Conservation (phyloP, 2,888 invertebrate species). For the Idaea aversata region DNA sequence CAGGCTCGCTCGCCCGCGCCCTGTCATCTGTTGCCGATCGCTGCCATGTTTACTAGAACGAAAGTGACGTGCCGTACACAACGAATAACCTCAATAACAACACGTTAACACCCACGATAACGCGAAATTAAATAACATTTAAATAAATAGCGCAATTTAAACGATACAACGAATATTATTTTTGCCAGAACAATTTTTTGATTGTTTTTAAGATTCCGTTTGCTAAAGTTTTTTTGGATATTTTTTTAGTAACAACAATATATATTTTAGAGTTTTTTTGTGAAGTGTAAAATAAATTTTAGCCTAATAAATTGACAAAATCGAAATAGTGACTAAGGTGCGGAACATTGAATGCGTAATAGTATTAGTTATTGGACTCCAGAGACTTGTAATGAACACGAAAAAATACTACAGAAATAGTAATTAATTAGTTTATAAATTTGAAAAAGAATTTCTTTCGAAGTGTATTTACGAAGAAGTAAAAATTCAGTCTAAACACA, state of each 20-base stretch:
- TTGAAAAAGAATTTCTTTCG: background rate
- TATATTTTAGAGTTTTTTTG: slow-evolving; percentile 24
- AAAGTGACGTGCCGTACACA: slow-evolving; percentile 74
- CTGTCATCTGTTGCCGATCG: slow-evolving; percentile 76
- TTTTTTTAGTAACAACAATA: slow-evolving; percentile 22
- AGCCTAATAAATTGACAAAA: background rate
- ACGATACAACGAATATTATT: slow-evolving; percentile 61
- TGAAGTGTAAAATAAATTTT: slow-evolving; percentile 19
- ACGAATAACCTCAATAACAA: slow-evolving; percentile 74
- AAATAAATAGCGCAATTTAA: slow-evolving; percentile 40
- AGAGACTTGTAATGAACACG: slow-evolving; percentile 1
- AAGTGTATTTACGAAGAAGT: slow-evolving; percentile 12
- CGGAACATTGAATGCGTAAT: slow-evolving; percentile 10
- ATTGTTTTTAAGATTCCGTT: slow-evolving; percentile 27
- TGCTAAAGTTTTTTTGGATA: slow-evolving; percentile 23
- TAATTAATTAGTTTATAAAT: background rate
- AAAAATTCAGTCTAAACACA: slow-evolving; percentile 17
- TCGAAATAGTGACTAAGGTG: slow-evolving; percentile 20
- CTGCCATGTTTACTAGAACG: slow-evolving; percentile 77
- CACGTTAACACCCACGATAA: slow-evolving; percentile 48
- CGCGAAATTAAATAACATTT: slow-evolving; percentile 39
- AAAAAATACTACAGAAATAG: background rate
- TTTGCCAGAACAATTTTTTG: slow-evolving; percentile 28
- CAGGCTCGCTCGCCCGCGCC: slow-evolving; percentile 74
- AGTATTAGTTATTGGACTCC: background rate